A percentile compares a stretch with the other conserved stretches of the same genome.
These are phyloP conservation scores for Lethocerus indicus DNA, from an alignment of 1,140 invertebrate species.

Conservation along the genomic window DNA sequence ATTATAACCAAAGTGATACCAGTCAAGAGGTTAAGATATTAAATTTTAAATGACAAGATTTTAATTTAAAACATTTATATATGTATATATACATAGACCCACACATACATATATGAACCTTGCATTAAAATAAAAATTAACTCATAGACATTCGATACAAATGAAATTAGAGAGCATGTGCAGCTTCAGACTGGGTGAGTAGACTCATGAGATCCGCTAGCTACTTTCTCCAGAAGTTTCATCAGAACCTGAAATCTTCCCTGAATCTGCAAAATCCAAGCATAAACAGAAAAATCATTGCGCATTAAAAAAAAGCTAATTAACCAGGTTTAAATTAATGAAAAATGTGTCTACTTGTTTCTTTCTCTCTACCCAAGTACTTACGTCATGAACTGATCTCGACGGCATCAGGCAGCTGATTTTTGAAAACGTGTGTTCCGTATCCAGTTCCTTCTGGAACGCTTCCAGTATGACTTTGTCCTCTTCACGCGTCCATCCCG, in stretches of 20 bases:
- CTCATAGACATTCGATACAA: too few relatives aligned
- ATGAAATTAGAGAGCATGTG: too few relatives aligned
- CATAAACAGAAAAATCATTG: neutral
- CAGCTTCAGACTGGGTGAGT: too few relatives aligned
- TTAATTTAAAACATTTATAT: too few relatives aligned
- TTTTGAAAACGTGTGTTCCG: constrained; percentile 6
- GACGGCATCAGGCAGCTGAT: constrained; percentile 8
- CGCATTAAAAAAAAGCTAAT: neutral
- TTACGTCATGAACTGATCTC: constrained; percentile 5
- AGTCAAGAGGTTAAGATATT: too few relatives aligned
- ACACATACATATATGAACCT: too few relatives aligned
- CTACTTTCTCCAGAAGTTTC: constrained; percentile 9
- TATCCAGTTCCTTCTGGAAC: constrained; percentile 9
- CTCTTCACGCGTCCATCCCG: constrained; percentile 8
- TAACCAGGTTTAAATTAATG: neutral
- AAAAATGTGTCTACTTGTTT: neutral
- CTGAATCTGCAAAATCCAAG: constrained; percentile 7
- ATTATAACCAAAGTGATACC: too few relatives aligned
- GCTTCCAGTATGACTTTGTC: constrained; percentile 11
- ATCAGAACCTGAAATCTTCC: constrained; percentile 10
- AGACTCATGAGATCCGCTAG: constrained; percentile 4
- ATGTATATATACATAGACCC: too few relatives aligned
- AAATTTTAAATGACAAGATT: too few relatives aligned
- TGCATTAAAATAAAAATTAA: too few relatives aligned
- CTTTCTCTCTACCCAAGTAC: too few relatives aligned